Percentiles rank a stretch among this genome's conserved stretches.
Evolutionary conservation across 2,888 invertebrate genomes (phyloP).

Genomic region (Acheta domesticus): DNA sequence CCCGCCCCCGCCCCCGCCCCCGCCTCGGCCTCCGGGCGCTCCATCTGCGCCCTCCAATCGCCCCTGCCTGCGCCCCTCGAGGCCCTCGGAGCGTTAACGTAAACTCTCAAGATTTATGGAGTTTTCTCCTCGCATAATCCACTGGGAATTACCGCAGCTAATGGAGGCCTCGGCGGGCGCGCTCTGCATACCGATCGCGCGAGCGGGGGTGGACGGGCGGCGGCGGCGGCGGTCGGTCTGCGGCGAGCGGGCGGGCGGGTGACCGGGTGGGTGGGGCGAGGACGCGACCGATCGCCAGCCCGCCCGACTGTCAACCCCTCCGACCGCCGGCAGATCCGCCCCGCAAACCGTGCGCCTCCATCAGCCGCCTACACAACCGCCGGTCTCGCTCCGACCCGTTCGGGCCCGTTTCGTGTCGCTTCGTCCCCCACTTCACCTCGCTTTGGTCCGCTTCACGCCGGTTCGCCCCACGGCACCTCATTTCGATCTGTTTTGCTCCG

Average conservation of each 20-base stretch:
- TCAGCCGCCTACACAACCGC: no score
- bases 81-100: slow-evolving; percentile 6
- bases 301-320: no score
- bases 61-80: background rate
- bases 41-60: background rate
- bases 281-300: background rate
- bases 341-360: no score
- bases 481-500: no score
- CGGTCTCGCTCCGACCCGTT: no score
- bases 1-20: background rate
- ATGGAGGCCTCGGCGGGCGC: background rate
- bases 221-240: background rate
- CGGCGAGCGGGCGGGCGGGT: background rate
- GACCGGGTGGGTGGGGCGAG: background rate
- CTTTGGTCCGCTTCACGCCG: no score
- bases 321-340: no score
- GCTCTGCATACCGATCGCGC: slow-evolving; percentile 9
- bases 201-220: background rate
- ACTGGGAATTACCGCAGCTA: slow-evolving; percentile 5
- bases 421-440: no score
- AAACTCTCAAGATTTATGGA: slow-evolving; percentile 18
- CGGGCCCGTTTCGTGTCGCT: no score
- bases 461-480: no score
- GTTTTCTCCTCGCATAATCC: slow-evolving; percentile 7
- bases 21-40: background rate